Evolutionary conservation across 2,113 vertebrate species (phyloP).

Genomic region (Carlito syrichta): DNA sequence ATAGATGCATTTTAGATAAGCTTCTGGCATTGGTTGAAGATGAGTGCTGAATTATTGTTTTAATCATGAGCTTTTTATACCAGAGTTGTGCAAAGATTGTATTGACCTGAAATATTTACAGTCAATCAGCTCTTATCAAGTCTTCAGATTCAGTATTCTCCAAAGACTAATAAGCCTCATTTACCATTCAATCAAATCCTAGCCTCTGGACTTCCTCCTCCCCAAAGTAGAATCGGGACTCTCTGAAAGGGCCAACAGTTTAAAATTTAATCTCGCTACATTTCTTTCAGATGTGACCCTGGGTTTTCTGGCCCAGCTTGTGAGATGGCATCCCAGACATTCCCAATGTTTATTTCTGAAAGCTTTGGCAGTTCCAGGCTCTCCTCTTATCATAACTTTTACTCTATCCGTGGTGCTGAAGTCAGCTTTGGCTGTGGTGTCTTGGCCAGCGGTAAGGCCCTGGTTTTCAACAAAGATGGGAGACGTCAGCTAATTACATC

Average conservation of each 20-base stretch:
- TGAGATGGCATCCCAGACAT: conserved; percentile 95
- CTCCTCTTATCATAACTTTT: conserved; percentile 98
- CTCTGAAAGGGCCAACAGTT: neutral
- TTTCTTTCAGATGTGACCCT: conserved; percentile 90
- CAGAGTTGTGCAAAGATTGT: neutral
- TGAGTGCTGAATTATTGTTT: conserved; percentile 31
- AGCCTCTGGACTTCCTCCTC: neutral
- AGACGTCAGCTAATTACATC: conserved; percentile 94
- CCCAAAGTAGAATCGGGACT: neutral
- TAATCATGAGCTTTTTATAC: neutral
- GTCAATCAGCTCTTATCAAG: neutral
- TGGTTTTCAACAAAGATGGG: conserved; percentile 97
- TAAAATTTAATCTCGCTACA: neutral
- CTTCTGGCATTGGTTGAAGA: neutral
- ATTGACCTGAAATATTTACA: conserved; percentile 15
- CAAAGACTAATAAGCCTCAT: neutral
- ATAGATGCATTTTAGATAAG: neutral
- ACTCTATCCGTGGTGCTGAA: conserved; percentile 95
- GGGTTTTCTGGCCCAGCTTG: conserved; percentile 97
- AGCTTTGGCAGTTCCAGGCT: conserved; percentile 94
- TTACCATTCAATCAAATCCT: neutral
- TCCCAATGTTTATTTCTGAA: conserved; percentile 95
- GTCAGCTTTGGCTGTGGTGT: conserved; percentile 98
- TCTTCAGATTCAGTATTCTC: conserved; percentile 10
- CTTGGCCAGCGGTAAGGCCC: conserved; percentile 95